phyloP scores from a whole-genome alignment of 2,888 invertebrate genomes.

The Acholoe squamosa region DNA sequence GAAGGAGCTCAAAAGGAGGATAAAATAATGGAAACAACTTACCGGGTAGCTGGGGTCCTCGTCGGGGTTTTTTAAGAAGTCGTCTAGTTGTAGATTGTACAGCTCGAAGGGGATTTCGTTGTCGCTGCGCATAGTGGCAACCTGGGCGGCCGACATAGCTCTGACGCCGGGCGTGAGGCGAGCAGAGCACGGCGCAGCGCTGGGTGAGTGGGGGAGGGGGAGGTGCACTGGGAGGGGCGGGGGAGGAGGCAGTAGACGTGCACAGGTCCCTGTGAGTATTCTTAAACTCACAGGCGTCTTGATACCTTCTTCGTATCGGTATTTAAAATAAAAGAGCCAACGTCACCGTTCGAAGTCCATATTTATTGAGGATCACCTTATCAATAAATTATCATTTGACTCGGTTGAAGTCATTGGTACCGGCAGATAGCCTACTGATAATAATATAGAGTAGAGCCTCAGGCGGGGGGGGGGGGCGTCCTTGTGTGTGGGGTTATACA shows the following conservation, averaged over 20 bases:
- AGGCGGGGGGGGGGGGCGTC: no score
- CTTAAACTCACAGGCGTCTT: not conserved
- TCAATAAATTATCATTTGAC: no score
- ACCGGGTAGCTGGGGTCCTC: not conserved
- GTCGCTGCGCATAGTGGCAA: constrained; percentile 46
- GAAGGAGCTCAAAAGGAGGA: not conserved
- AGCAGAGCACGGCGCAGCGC: not conserved
- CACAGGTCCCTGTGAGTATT: not conserved
- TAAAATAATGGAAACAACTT: not conserved
- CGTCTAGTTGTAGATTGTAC: not conserved
- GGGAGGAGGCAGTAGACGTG: constrained; percentile 7
- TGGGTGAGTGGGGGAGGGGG: not conserved
- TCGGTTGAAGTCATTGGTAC: no score
- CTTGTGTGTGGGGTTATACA: no score
- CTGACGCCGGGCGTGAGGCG: not conserved
- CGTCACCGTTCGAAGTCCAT: no score
- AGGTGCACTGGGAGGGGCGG: not conserved
- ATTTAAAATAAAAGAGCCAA: no score
- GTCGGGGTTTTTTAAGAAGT: not conserved
- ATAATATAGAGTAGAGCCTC: no score
- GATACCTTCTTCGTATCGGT: no score
- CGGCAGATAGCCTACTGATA: no score
- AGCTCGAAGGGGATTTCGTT: constrained; percentile 30
- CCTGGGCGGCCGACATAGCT: constrained; percentile 27
- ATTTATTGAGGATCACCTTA: no score